Percentiles rank a stretch among this genome's conserved stretches.
These are phyloP conservation scores for Lycocerus yunnanus DNA, from an alignment of 2,888 invertebrate genomes.

Conservation along the genomic window DNA sequence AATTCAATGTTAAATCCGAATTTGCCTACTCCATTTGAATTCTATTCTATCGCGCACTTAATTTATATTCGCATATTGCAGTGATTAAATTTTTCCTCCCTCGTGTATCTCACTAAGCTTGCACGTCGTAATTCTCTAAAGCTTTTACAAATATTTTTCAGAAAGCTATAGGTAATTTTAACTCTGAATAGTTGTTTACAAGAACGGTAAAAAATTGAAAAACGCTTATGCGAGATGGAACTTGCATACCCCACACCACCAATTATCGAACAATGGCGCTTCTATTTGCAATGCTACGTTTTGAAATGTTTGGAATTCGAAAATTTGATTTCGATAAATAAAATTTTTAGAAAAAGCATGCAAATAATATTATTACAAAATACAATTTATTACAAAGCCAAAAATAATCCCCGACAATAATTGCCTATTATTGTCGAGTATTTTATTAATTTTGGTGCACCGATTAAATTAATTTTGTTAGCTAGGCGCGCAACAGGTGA, in stretches of 20 bases:
- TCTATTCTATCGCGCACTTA: conserved; percentile 21
- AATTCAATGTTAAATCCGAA: conserved; percentile 19
- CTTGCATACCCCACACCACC: neutral
- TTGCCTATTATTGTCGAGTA: no score
- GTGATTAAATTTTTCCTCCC: conserved; percentile 22
- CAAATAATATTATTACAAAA: no score
- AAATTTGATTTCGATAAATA: neutral
- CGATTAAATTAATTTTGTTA: neutral
- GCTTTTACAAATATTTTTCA: neutral
- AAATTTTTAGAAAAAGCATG: neutral
- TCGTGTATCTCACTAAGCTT: neutral
- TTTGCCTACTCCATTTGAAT: conserved; percentile 22
- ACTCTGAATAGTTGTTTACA: conserved; percentile 8
- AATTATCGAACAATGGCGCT: neutral
- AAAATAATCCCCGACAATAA: no score
- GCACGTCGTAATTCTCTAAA: conserved; percentile 1
- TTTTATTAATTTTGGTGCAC: no score
- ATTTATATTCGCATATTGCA: conserved; percentile 27
- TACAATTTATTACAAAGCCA: no score
- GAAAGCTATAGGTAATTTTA: neutral
- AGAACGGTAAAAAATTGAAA: neutral
- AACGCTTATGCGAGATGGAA: neutral
- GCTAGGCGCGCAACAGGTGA: neutral
- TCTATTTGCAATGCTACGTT: neutral
- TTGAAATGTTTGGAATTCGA: neutral